These are phyloP conservation scores for Hucho hucho DNA, from an alignment of 2,113 vertebrate genomes.

Conservation along the genomic window DNA sequence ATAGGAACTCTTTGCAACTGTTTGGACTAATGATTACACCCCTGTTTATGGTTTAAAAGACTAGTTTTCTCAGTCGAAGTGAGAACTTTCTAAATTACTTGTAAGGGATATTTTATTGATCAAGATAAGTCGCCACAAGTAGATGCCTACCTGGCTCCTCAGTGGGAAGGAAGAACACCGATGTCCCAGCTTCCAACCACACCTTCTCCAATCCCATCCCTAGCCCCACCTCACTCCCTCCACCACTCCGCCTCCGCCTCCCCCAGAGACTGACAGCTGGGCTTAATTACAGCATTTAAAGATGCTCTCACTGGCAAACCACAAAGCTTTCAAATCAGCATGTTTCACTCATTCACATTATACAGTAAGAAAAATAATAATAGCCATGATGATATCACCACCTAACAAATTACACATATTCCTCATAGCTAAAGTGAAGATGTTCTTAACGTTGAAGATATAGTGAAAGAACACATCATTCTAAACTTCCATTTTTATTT, in stretches of 20 bases:
- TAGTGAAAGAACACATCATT: conserved; percentile 48
- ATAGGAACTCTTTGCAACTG: too few relatives aligned
- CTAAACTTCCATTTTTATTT: conserved; percentile 59
- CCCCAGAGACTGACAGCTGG: conserved; percentile 30
- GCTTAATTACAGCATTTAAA: conserved; percentile 49
- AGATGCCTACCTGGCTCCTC: background rate
- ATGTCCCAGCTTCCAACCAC: background rate
- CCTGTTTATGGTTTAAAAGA: too few relatives aligned
- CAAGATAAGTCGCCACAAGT: background rate
- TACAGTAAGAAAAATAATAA: conserved; percentile 54
- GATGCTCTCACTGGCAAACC: conserved; percentile 33
- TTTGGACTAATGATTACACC: too few relatives aligned
- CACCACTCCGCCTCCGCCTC: background rate
- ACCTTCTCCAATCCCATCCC: background rate
- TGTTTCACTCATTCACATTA: conserved; percentile 50
- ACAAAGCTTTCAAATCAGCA: conserved; percentile 57
- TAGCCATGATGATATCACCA: conserved; percentile 42
- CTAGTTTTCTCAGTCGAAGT: too few relatives aligned
- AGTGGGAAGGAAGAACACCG: background rate
- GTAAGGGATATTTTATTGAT: too few relatives aligned
- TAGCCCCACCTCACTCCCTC: background rate
- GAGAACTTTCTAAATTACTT: too few relatives aligned
- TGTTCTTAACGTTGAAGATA: conserved; percentile 58
- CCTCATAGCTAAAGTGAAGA: conserved; percentile 58
- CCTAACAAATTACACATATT: conserved; percentile 51